Evolutionary conservation across 2,113 vertebrate genomes (phyloP).

Genomic region (Amazona guildingii): DNA sequence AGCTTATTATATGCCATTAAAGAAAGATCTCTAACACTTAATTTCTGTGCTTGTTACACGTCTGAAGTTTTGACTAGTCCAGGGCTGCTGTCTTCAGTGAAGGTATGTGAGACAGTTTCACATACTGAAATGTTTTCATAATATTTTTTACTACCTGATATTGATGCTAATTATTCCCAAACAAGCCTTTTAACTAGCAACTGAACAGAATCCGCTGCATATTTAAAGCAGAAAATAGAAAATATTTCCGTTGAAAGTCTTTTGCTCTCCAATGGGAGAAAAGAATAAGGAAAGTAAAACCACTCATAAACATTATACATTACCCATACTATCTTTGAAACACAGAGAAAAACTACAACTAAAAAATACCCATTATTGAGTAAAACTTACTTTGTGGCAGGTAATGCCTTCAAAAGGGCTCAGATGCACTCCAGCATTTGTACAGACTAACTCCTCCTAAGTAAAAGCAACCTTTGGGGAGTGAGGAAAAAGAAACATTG

Average conservation of each 20-base stretch:
- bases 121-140: not conserved
- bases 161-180: not conserved
- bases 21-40: not conserved
- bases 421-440: not conserved
- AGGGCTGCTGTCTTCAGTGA: not conserved
- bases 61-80: not conserved
- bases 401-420: not conserved
- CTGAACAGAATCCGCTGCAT: not conserved
- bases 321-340: not conserved
- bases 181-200: not conserved
- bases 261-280: not conserved
- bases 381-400: not conserved
- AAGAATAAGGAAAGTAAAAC: not conserved
- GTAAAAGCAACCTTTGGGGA: rapidly evolving
- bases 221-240: not conserved
- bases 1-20: not conserved
- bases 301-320: not conserved
- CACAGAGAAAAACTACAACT: not conserved
- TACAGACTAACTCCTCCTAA: not conserved
- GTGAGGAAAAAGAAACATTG: rapidly evolving
- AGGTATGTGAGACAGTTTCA: not conserved
- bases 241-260: not conserved
- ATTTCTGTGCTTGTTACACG: not conserved
- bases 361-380: not conserved
- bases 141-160: not conserved